Percentiles rank a stretch among this genome's conserved stretches.
phyloP scores from a whole-genome alignment of 1,140 invertebrate species.

The Protaetia brevitarsis region DNA sequence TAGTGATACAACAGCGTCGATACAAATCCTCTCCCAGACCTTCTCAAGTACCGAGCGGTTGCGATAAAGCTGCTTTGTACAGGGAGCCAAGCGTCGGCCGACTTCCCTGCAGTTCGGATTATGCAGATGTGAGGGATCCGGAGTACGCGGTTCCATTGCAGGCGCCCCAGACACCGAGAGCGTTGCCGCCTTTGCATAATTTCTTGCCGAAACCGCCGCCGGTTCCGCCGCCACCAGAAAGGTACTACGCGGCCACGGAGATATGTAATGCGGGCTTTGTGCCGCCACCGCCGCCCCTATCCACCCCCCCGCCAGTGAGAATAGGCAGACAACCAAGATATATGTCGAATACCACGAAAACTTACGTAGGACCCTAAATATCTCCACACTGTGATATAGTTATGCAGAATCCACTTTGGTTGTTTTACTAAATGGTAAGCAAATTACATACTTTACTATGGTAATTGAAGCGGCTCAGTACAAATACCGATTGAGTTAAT shows the following conservation, averaged over 20 bases:
- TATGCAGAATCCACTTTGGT: slow-evolving; percentile 22
- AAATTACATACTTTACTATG: neutral
- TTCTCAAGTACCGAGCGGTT: slow-evolving; percentile 41
- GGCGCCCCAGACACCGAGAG: slow-evolving; percentile 31
- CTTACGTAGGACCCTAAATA: slow-evolving; percentile 42
- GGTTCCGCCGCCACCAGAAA: slow-evolving; percentile 40
- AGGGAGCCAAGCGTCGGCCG: slow-evolving; percentile 39
- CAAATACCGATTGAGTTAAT: no score
- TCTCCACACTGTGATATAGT: slow-evolving; percentile 33
- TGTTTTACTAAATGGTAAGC: slow-evolving; percentile 21
- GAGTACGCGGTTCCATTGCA: slow-evolving; percentile 46
- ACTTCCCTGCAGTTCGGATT: slow-evolving; percentile 37
- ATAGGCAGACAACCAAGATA: slow-evolving; percentile 42
- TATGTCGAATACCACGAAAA: slow-evolving; percentile 35
- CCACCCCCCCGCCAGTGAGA: slow-evolving; percentile 41
- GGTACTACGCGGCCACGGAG: slow-evolving; percentile 46
- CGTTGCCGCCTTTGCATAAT: slow-evolving; percentile 40
- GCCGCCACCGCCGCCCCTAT: slow-evolving; percentile 42
- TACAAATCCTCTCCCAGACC: slow-evolving; percentile 41
- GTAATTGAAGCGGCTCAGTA: no score
- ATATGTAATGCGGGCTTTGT: slow-evolving; percentile 43
- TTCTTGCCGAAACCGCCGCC: slow-evolving; percentile 44
- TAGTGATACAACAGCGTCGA: slow-evolving; percentile 41
- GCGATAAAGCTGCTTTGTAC: slow-evolving; percentile 45
- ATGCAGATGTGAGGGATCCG: slow-evolving; percentile 39